Evolutionary conservation across 2,888 invertebrate genomes (phyloP).

Genomic region (Macrophya annulata): DNA sequence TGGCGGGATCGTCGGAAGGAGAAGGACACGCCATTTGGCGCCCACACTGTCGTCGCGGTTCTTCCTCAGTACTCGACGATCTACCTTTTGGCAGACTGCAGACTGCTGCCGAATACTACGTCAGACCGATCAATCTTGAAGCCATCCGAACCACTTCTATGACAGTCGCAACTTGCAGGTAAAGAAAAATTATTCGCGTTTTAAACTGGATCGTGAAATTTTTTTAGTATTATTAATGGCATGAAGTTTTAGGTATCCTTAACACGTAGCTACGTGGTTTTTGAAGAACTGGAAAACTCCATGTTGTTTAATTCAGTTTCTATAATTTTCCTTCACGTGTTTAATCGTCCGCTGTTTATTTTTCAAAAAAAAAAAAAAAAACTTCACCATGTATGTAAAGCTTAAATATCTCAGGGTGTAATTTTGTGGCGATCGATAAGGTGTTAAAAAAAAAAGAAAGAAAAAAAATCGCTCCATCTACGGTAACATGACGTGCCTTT

Average conservation of each 20-base stretch:
- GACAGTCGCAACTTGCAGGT: conserved; percentile 54
- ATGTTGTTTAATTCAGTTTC: background rate
- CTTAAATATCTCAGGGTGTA: background rate
- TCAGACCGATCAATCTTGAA: conserved; percentile 37
- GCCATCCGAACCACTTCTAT: conserved; percentile 50
- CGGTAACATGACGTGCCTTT: conserved; percentile 22
- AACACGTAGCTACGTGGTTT: background rate
- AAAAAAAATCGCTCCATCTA: background rate
- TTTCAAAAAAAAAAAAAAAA: background rate
- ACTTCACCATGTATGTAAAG: background rate
- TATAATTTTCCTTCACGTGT: background rate
- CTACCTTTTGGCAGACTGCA: conserved; percentile 32
- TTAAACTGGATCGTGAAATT: background rate
- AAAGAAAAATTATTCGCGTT: conserved; percentile 18
- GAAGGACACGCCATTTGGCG: conserved; percentile 47
- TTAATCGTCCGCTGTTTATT: background rate
- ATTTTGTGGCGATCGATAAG: conserved; percentile 24
- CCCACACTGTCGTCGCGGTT: conserved; percentile 42
- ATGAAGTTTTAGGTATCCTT: background rate
- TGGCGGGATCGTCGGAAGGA: conserved; percentile 50
- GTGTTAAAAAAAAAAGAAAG: background rate
- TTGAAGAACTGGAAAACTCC: background rate
- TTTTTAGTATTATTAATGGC: background rate
- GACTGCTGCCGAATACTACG: conserved; percentile 6
- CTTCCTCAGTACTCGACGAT: conserved; percentile 36